Conservation (phyloP, 2,888 invertebrate species). For the Margaritifera margaritifera region DNA sequence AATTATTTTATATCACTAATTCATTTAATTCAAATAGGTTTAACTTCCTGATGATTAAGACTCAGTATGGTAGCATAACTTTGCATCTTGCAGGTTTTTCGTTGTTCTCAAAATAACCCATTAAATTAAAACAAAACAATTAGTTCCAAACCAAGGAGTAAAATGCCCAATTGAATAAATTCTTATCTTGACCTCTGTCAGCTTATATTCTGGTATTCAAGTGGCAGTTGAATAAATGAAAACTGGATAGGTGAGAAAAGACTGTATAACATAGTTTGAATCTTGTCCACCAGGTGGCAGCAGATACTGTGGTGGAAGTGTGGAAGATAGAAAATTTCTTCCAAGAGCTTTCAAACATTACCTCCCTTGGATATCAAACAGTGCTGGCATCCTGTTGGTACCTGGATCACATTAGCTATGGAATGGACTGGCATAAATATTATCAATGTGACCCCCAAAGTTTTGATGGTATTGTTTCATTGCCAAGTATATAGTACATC, state of each 20-base stretch:
- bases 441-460: slow-evolving; percentile 73
- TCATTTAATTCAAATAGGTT: no score
- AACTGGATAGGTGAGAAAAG: background rate
- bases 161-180: background rate
- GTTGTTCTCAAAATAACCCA: no score
- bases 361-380: slow-evolving; percentile 78
- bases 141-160: no score
- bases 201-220: no score
- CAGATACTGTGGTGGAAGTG: slow-evolving; percentile 86
- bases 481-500: no score
- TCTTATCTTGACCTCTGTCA: no score
- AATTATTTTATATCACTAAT: no score
- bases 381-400: slow-evolving; percentile 92
- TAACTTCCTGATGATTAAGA: no score
- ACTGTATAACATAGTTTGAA: background rate
- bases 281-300: slow-evolving; percentile 47
- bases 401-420: slow-evolving; percentile 81
- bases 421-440: slow-evolving; percentile 72
- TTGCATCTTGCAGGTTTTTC: no score
- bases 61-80: no score
- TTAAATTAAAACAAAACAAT: no score
- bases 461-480: slow-evolving; percentile 68
- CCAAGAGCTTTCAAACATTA: slow-evolving; percentile 74
- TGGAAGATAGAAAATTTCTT: slow-evolving; percentile 79
- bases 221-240: background rate